Evolutionary conservation across 2,797 vertebrate species (phyloP).

Genomic region (Hirundo rustica): DNA sequence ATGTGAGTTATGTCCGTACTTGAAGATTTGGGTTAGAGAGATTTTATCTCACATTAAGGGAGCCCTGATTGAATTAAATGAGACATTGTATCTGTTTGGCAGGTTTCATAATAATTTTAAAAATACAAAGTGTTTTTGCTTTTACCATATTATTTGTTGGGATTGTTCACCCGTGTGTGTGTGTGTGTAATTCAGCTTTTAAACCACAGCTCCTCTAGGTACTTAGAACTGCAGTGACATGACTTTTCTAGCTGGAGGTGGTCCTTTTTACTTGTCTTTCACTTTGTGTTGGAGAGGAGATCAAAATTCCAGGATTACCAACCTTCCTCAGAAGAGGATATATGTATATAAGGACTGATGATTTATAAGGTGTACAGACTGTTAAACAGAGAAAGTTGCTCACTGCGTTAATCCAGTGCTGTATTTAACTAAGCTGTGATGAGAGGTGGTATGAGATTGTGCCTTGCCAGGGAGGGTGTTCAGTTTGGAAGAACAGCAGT

Average conservation of each 20-base stretch:
- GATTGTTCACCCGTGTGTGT: rapidly evolving
- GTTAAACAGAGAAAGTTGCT: not conserved
- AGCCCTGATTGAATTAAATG: not conserved
- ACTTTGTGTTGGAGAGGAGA: not conserved
- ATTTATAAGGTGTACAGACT: not conserved
- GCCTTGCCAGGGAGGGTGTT: not conserved
- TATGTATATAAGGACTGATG: not conserved
- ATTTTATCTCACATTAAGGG: not conserved
- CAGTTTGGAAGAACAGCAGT: not conserved
- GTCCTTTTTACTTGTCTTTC: not conserved
- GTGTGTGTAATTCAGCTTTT: not conserved
- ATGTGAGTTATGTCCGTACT: not conserved
- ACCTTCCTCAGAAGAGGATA: not conserved
- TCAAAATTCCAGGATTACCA: not conserved
- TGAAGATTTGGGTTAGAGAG: not conserved
- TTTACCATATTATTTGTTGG: not conserved
- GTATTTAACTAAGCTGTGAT: not conserved
- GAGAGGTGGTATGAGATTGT: not conserved
- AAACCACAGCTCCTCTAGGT: not conserved
- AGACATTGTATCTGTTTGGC: not conserved
- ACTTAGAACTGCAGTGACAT: not conserved
- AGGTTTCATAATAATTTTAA: not conserved
- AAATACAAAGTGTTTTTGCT: not conserved
- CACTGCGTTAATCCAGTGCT: not conserved
- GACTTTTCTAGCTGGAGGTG: not conserved